Conservation (phyloP, 2,888 invertebrate species). For the Pterobdella sp. region DNA sequence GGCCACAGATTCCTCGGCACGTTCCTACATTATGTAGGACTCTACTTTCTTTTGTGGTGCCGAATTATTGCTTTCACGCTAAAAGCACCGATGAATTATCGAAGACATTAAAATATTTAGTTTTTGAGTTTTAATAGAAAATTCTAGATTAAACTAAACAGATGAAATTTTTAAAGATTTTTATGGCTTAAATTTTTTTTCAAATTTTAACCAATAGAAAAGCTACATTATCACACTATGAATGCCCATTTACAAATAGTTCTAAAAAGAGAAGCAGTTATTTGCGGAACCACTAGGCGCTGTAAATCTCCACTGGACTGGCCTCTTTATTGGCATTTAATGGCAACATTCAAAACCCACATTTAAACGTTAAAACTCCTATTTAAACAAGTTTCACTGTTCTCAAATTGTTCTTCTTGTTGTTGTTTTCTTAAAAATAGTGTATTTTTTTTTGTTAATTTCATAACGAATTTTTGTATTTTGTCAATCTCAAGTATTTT, state of each 20-base stretch:
- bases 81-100: not conserved
- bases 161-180: too few species aligned
- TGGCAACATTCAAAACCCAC: not conserved
- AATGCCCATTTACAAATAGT: too few species aligned
- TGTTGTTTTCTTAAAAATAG: too few species aligned
- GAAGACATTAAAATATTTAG: not conserved
- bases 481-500: too few species aligned
- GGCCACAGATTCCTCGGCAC: not conserved
- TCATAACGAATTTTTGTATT: too few species aligned
- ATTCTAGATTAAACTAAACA: too few species aligned
- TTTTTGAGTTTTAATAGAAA: too few species aligned
- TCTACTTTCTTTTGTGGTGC: not conserved
- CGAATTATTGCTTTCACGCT: not conserved
- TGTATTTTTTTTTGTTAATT: too few species aligned
- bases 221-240: too few species aligned
- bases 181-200: not conserved
- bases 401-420: too few species aligned
- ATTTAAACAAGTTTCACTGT: not conserved
- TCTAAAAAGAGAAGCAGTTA: too few species aligned
- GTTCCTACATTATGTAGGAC: not conserved
- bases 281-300: too few species aligned
- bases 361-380: not conserved
- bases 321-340: not conserved
- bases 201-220: not conserved
- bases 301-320: not conserved